phyloP scores from a whole-genome alignment of 2,113 vertebrate species.

The Leiothrix lutea region DNA sequence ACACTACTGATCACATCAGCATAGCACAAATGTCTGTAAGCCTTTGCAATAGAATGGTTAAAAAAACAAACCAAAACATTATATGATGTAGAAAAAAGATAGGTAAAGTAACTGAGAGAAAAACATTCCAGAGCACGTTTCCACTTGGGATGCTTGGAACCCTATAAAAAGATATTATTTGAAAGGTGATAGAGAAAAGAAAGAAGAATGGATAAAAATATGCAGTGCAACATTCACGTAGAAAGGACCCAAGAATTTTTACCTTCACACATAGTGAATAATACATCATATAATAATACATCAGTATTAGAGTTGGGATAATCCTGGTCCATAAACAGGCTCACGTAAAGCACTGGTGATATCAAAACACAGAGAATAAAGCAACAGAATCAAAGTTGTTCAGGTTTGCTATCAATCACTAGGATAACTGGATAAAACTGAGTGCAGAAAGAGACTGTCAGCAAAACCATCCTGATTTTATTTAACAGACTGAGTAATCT shows the following conservation, averaged over 20 bases:
- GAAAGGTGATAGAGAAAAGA: neutral
- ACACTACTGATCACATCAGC: neutral
- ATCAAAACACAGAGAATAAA: neutral
- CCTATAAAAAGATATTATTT: neutral
- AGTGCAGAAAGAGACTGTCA: neutral
- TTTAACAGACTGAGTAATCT: neutral
- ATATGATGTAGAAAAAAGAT: neutral
- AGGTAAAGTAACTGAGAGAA: neutral
- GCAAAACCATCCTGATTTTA: neutral
- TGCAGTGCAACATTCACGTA: neutral
- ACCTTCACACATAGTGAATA: neutral
- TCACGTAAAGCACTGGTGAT: neutral
- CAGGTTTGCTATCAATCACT: neutral
- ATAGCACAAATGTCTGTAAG: neutral
- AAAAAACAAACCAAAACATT: neutral
- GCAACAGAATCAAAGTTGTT: neutral
- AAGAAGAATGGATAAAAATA: neutral
- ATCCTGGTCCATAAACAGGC: neutral
- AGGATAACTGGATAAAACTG: neutral
- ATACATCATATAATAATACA: neutral
- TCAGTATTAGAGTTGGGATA: neutral
- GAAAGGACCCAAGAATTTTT: neutral
- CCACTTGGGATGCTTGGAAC: neutral
- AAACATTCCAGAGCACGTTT: neutral
- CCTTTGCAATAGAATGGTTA: neutral